A percentile compares a stretch with the other conserved stretches of the same genome.
Evolutionary conservation across 2,113 vertebrate species (phyloP).

Genomic region (Eupsittula cactorum): DNA sequence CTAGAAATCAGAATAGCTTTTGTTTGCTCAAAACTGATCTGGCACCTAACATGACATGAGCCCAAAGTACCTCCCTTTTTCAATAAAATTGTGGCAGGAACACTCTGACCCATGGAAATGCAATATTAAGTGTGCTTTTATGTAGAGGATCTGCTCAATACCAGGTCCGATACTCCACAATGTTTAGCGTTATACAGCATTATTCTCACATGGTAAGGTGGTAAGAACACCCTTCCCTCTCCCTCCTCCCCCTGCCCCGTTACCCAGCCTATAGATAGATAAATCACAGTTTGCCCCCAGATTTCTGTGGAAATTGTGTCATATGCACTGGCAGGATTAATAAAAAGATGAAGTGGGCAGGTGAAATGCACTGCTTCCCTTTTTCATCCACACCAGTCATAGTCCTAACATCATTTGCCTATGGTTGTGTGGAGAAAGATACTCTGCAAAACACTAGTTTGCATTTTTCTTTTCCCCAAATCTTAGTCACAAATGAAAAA

Average conservation of each 20-base stretch:
- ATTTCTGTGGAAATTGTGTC: not conserved
- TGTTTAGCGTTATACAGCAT: not conserved
- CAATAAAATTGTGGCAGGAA: not conserved
- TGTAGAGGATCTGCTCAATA: not conserved
- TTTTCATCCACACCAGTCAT: not conserved
- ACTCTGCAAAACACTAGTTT: not conserved
- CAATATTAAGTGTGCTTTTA: not conserved
- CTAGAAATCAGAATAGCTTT: not conserved
- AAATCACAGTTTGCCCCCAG: not conserved
- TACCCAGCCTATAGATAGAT: not conserved
- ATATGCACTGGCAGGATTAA: not conserved
- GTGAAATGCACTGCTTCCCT: not conserved
- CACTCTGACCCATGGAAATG: accelerated
- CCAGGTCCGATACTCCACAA: accelerated
- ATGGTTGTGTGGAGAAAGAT: not conserved
- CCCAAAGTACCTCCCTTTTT: not conserved
- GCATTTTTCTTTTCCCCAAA: not conserved
- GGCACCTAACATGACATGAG: accelerated
- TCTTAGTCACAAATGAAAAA: not conserved
- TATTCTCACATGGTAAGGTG: not conserved
- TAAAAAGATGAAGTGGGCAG: not conserved
- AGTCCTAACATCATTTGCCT: not conserved
- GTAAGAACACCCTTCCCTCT: not conserved
- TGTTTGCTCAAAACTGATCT: not conserved
- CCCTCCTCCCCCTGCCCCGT: accelerated